These are phyloP conservation scores for Myripristis murdjan DNA, from an alignment of 2,797 vertebrate species.

Conservation along the genomic window DNA sequence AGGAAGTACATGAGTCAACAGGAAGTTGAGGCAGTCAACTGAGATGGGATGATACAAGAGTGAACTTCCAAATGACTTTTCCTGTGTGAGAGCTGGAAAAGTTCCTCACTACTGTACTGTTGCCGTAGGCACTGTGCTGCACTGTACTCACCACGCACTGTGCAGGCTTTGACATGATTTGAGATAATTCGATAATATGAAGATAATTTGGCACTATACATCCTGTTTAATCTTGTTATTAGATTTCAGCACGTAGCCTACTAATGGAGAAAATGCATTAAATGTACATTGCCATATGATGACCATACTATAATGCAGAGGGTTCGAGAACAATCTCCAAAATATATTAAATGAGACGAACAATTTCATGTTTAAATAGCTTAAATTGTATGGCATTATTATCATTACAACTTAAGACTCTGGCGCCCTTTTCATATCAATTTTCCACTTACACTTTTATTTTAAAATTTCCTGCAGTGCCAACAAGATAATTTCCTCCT, in stretches of 20 bases:
- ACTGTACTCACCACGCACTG: neutral
- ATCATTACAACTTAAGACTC: neutral
- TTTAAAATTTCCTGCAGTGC: neutral
- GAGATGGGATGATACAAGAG: slow-evolving; percentile 80
- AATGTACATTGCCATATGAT: neutral
- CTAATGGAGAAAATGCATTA: neutral
- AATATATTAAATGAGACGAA: neutral
- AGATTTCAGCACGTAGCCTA: neutral
- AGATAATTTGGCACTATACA: slow-evolving; percentile 25
- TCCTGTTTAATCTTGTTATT: slow-evolving; percentile 11
- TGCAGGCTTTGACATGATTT: slow-evolving; percentile 31
- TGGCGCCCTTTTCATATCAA: neutral
- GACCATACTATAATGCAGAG: neutral
- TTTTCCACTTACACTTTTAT: neutral
- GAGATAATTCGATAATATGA: neutral
- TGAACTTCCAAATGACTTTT: slow-evolving; percentile 80
- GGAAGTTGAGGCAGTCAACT: slow-evolving; percentile 85
- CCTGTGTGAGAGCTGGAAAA: slow-evolving; percentile 73
- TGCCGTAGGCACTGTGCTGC: slow-evolving; percentile 24
- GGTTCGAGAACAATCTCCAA: neutral
- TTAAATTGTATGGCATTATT: neutral
- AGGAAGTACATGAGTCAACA: slow-evolving; percentile 88
- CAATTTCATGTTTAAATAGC: neutral
- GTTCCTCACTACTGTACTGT: slow-evolving; percentile 43
- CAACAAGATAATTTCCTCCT: neutral